Evolutionary conservation across 2,888 invertebrate genomes (phyloP).

Genomic region (Salticus scenicus): DNA sequence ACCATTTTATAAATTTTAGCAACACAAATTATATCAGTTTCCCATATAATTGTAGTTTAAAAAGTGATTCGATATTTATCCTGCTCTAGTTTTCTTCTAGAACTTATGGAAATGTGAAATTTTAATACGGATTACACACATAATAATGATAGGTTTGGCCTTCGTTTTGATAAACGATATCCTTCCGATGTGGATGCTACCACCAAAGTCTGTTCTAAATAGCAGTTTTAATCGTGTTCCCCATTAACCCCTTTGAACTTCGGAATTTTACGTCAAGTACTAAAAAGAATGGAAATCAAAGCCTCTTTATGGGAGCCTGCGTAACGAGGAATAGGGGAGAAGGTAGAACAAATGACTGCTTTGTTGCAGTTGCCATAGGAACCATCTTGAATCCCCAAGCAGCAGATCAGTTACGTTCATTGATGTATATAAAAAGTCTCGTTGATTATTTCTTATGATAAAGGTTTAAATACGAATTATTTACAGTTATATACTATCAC

Average conservation of each 20-base stretch:
- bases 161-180: conserved; percentile 17
- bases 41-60: too few relatives aligned
- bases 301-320: conserved; percentile 12
- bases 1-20: too few relatives aligned
- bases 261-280: conserved; percentile 14
- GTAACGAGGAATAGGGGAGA: background rate
- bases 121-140: background rate
- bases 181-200: background rate
- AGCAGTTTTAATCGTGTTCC: conserved; percentile 19
- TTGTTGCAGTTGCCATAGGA: conserved; percentile 20
- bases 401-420: too few relatives aligned
- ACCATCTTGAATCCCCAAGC: background rate
- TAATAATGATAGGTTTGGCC: background rate
- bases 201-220: conserved; percentile 14
- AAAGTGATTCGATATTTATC: too few relatives aligned
- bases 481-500: too few relatives aligned
- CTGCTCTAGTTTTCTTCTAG: too few relatives aligned
- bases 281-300: conserved; percentile 35
- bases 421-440: too few relatives aligned
- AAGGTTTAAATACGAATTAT: too few relatives aligned
- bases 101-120: too few relatives aligned
- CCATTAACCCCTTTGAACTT: conserved; percentile 30
- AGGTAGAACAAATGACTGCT: conserved; percentile 15
- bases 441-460: too few relatives aligned
- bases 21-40: too few relatives aligned